A percentile compares a stretch with the other conserved stretches of the same genome.
Evolutionary conservation across 2,797 vertebrate species (phyloP).

Genomic region (Lateolabrax maculatus): DNA sequence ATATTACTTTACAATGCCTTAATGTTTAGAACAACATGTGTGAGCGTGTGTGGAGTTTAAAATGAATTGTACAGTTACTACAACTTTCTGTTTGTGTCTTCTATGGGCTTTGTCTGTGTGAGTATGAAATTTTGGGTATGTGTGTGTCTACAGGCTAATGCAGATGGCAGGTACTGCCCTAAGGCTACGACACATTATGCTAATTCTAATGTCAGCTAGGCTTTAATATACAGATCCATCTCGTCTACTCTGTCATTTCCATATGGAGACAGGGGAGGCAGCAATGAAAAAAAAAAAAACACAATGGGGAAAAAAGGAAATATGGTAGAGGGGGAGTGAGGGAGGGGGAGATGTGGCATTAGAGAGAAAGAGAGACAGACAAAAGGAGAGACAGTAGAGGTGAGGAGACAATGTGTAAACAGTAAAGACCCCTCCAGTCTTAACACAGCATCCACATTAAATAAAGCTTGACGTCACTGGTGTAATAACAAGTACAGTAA

Average conservation of each 20-base stretch:
- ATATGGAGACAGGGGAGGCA: constrained; percentile 90
- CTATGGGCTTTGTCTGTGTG: constrained; percentile 47
- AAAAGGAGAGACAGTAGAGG: constrained; percentile 59
- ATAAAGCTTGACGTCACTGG: constrained; percentile 63
- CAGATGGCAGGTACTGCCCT: constrained; percentile 98
- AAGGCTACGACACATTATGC: constrained; percentile 98
- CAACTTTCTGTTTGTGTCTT: constrained; percentile 25
- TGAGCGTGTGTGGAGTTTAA: background rate
- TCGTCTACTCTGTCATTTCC: constrained; percentile 94
- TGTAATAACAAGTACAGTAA: constrained; percentile 67
- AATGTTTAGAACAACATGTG: constrained; percentile 3
- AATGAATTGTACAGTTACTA: constrained; percentile 25
- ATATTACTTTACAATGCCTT: background rate
- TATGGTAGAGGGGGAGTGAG: constrained; percentile 42
- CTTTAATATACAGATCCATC: constrained; percentile 99
- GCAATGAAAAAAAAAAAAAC: constrained; percentile 77
- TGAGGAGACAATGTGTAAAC: constrained; percentile 68
- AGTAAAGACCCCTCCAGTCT: constrained; percentile 58
- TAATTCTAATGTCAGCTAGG: constrained; percentile 99
- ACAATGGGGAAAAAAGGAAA: constrained; percentile 53
- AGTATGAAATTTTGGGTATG: constrained; percentile 73
- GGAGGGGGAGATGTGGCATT: constrained; percentile 48
- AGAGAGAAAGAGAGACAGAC: constrained; percentile 58
- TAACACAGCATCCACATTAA: constrained; percentile 68
- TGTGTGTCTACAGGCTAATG: constrained; percentile 93